Conservation (phyloP, 2,113 vertebrate species). For the Corythoichthys haematopterus region DNA sequence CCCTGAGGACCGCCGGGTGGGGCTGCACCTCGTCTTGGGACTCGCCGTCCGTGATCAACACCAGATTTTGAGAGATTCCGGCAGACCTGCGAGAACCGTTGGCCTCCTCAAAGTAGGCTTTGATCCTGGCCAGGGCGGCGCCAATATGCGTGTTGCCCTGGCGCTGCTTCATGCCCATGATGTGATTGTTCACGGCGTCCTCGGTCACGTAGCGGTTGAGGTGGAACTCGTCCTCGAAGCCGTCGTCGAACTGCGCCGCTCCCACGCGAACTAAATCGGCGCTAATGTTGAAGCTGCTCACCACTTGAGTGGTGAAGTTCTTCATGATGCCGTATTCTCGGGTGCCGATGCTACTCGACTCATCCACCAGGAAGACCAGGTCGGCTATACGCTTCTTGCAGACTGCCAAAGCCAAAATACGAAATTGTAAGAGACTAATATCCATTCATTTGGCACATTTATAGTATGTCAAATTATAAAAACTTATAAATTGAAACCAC, state of each 20-base stretch:
- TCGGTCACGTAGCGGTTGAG: constrained; percentile 53
- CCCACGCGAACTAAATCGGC: constrained; percentile 58
- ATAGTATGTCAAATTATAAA: too few relatives aligned
- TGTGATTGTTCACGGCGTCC: constrained; percentile 34
- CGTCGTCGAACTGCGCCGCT: constrained; percentile 70
- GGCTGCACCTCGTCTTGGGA: constrained; percentile 57
- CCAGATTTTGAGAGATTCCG: constrained; percentile 67
- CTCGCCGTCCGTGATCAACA: constrained; percentile 74
- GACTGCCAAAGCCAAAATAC: constrained; percentile 40
- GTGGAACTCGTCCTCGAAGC: constrained; percentile 64
- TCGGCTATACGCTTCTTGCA: constrained; percentile 68
- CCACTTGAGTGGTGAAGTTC: constrained; percentile 60
- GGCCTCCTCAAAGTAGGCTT: constrained; percentile 54
- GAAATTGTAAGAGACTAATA: too few relatives aligned
- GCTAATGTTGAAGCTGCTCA: constrained; percentile 62
- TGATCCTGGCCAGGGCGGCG: constrained; percentile 49
- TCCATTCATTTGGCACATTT: too few relatives aligned
- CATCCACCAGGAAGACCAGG: constrained; percentile 75
- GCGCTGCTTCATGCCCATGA: constrained; percentile 43
- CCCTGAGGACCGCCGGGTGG: constrained; percentile 46
- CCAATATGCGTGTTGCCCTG: constrained; percentile 55
- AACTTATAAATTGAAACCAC: too few relatives aligned
- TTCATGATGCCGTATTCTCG: constrained; percentile 63
- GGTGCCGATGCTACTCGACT: constrained; percentile 64
- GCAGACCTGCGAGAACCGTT: constrained; percentile 53